These are phyloP conservation scores for Drosophila micromelanica DNA, from an alignment of 1,140 invertebrate genomes.

Conservation along the genomic window DNA sequence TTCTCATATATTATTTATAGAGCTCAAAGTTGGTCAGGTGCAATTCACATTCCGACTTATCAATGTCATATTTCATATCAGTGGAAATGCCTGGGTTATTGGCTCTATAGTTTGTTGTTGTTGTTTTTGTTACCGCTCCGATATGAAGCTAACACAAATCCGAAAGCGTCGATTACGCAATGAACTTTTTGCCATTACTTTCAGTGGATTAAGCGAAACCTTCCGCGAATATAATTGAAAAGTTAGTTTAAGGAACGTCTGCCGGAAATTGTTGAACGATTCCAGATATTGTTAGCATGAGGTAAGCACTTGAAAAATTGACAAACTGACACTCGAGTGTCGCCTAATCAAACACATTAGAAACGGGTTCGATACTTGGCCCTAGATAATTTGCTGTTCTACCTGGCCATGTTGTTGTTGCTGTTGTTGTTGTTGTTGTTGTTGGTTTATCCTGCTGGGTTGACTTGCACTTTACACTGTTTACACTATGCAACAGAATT, in stretches of 20 bases:
- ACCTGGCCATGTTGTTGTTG: slow-evolving; percentile 31
- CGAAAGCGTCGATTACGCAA: slow-evolving; percentile 69
- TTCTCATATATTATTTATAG: slow-evolving; percentile 19
- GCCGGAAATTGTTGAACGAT: slow-evolving; percentile 34
- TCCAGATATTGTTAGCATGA: slow-evolving; percentile 20
- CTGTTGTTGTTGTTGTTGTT: neutral
- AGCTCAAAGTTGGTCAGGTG: slow-evolving; percentile 5
- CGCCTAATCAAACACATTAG: slow-evolving; percentile 9
- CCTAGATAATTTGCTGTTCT: slow-evolving; percentile 20
- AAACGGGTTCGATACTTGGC: slow-evolving; percentile 20
- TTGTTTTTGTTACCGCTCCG: slow-evolving; percentile 12
- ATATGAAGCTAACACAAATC: slow-evolving; percentile 38
- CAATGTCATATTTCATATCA: slow-evolving; percentile 47
- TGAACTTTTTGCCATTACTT: neutral
- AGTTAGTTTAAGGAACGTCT: neutral
- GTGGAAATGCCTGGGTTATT: slow-evolving; percentile 27
- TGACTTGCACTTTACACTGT: slow-evolving; percentile 21
- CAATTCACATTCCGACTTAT: slow-evolving; percentile 38
- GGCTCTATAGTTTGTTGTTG: slow-evolving; percentile 33
- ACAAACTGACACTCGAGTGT: slow-evolving; percentile 22
- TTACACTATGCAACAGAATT: slow-evolving; percentile 9
- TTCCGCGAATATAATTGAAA: neutral
- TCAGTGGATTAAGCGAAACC: too few relatives aligned
- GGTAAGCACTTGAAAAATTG: slow-evolving; percentile 39
- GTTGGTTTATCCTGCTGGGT: slow-evolving; percentile 23